These are phyloP conservation scores for Acanthopleura granulata DNA, from an alignment of 2,888 invertebrate species.

Conservation along the genomic window DNA sequence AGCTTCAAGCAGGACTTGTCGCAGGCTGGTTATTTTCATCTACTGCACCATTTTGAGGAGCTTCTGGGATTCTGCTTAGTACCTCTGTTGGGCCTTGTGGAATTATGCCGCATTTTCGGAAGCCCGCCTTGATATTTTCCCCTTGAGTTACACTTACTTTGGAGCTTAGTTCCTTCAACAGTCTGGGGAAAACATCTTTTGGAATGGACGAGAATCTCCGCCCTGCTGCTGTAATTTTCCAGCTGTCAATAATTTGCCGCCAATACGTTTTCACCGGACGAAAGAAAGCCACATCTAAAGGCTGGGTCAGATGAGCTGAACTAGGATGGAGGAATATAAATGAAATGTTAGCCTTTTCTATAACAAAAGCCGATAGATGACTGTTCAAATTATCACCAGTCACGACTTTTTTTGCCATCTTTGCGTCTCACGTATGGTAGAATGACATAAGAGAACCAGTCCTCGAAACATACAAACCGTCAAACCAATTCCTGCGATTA, in stretches of 20 bases:
- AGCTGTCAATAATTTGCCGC: too few species aligned
- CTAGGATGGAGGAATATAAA: too few species aligned
- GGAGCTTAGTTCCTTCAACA: too few species aligned
- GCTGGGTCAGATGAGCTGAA: too few species aligned
- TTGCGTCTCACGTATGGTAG: slow-evolving; percentile 48
- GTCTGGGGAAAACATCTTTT: slow-evolving; percentile 17
- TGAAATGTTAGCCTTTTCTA: slow-evolving; percentile 59
- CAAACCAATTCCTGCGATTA: slow-evolving; percentile 64
- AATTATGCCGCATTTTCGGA: slow-evolving; percentile 11
- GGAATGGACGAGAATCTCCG: not conserved
- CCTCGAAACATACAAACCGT: slow-evolving; percentile 46
- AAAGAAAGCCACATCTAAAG: too few species aligned
- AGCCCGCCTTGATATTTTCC: too few species aligned
- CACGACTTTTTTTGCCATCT: slow-evolving; percentile 56
- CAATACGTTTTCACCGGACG: slow-evolving; percentile 34
- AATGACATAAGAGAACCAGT: slow-evolving; percentile 46
- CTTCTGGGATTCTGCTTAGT: not conserved
- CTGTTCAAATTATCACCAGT: slow-evolving; percentile 66
- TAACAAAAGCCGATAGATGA: slow-evolving; percentile 37
- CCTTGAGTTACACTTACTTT: too few species aligned
- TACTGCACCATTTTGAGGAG: too few species aligned
- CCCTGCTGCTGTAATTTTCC: slow-evolving; percentile 10
- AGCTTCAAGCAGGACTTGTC: not conserved
- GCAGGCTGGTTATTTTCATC: not conserved
- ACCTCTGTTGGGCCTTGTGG: not conserved